A percentile compares a stretch with the other conserved stretches of the same genome.
These are phyloP conservation scores for Etia nguti DNA, from an alignment of 2,113 vertebrate genomes.

Conservation along the genomic window DNA sequence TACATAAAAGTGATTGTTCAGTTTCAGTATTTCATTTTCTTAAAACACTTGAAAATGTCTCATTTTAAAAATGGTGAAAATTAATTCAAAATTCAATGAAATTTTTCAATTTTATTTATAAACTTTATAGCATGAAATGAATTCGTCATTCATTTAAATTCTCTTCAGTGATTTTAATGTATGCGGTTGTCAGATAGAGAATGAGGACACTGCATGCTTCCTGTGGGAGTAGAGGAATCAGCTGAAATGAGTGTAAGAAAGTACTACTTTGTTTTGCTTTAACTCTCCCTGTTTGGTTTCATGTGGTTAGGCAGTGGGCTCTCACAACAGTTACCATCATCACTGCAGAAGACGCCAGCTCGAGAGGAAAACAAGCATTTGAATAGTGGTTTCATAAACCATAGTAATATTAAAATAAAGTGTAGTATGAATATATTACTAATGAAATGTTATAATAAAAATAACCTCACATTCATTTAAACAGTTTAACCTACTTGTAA, in stretches of 20 bases:
- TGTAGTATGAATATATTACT: not conserved
- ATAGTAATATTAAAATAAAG: not conserved
- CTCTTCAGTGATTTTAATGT: too few relatives aligned
- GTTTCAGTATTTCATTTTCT: too few relatives aligned
- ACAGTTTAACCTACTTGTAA: not conserved
- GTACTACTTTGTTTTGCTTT: not conserved
- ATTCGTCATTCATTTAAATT: too few relatives aligned
- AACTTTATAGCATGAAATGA: too few relatives aligned
- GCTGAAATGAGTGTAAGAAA: not conserved
- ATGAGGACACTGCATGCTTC: not conserved
- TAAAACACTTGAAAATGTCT: too few relatives aligned
- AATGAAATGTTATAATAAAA: not conserved
- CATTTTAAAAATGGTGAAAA: too few relatives aligned
- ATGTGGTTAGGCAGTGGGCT: not conserved
- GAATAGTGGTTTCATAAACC: not conserved
- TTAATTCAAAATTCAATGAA: too few relatives aligned
- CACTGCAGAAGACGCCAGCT: not conserved
- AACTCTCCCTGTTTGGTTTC: not conserved
- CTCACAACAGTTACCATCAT: not conserved
- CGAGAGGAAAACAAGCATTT: not conserved
- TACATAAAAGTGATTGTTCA: too few relatives aligned
- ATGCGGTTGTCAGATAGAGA: not conserved
- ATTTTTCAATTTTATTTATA: too few relatives aligned
- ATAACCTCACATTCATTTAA: not conserved
- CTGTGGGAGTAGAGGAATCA: not conserved